Base-by-base conservation (phyloP, 2,888 invertebrate genomes). In the Eumerus sabulonum region DNA sequence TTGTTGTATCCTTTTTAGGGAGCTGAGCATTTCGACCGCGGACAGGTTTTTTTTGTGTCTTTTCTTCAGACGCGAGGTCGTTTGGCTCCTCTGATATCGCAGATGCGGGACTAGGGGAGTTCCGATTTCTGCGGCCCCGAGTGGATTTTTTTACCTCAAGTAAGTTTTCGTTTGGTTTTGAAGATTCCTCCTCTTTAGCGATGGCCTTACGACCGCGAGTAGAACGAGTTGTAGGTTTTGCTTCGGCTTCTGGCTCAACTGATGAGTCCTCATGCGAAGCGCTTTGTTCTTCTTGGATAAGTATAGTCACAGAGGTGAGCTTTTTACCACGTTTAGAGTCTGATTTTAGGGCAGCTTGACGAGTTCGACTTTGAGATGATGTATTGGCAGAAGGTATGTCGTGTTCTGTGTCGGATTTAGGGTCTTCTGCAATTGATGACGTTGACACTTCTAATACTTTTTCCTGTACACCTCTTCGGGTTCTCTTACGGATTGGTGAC, bases 401-500 rank as follows among this genome's bases (percentile, higher is more conserved):
- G n/a, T 9, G 7, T 36, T 51, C 44, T 2, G 14, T 13, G 16
- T 53, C 35, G 4, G 42, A 9, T 16, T 27, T 27, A 27, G 27
- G 3, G 27, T 27, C 2, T 7, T 4, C 7, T 27, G 27, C 7
- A 7, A 27, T 27, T 27, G 27, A 27, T 27, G 27, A 27, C 17
- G 12, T 7, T 38, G 40, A 14, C 9, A 19, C 5, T 0, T 19
- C 27, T 2, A 13, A 4, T 44, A 3, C 2, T 0, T 47, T 14
- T 27, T 57, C 51, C 19, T 40, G 40, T 38, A 11, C 14, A 1
- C 11, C 60, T 48, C 35, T 42, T 35, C 54, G 59, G 11, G 53
- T 47, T 5, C 54, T 45, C 48, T 66, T 60, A 42, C 14, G 36
- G 9, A 3, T n/a, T 14, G 73, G 66, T 13, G 47, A 59, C 9